Evolutionary conservation across 2,113 vertebrate species (phyloP).

Genomic region (Grallaria varia): DNA sequence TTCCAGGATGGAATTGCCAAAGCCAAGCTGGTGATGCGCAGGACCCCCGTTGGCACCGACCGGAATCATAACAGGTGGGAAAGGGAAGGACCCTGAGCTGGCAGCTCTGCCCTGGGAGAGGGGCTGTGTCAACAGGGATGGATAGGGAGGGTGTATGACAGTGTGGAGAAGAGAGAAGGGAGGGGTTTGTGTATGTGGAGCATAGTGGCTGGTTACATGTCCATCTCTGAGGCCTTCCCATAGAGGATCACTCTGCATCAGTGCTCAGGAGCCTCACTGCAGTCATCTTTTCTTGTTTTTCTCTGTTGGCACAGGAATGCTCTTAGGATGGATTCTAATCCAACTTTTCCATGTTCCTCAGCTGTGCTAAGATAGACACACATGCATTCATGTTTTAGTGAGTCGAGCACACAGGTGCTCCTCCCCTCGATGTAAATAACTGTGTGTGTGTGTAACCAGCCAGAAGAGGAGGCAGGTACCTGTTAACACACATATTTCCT

Average conservation of each 20-base stretch:
- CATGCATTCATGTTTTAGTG: not conserved
- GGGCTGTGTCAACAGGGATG: not conserved
- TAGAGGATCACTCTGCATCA: not conserved
- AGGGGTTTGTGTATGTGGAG: rapidly evolving
- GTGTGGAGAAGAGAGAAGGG: not conserved
- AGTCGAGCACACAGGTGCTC: not conserved
- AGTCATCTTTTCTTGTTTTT: not conserved
- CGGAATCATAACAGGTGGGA: slow-evolving; percentile 91
- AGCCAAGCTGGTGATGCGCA: slow-evolving; percentile 87
- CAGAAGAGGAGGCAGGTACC: not conserved
- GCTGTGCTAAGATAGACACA: not conserved
- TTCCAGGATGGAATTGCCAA: slow-evolving; percentile 94
- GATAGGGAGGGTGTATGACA: not conserved
- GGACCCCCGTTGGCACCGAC: slow-evolving; percentile 89
- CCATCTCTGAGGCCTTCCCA: not conserved
- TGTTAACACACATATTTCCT: not conserved
- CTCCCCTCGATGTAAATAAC: not conserved
- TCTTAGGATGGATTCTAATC: not conserved
- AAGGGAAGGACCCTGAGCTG: not conserved
- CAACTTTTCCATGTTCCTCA: not conserved
- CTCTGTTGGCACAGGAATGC: not conserved
- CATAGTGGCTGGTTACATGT: rapidly evolving
- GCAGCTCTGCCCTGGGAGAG: not conserved
- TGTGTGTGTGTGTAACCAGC: not conserved
- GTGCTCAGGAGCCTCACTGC: not conserved